These are phyloP conservation scores for human DNA, from an alignment of 2,113 vertebrate genomes.

Conservation along the genomic window GRCh38 chrX:27003001-27003500, in stretches of 20 bases:
- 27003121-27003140: neutral
- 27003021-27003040: neutral
- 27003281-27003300: neutral
- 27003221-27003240: neutral
- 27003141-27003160: neutral
- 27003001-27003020: neutral
- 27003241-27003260: neutral
- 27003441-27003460: neutral
- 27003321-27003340: neutral
- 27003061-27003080: neutral
- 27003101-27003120: neutral
- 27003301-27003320: neutral
- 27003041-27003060: neutral
- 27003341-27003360: neutral
- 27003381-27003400: too few relatives aligned
- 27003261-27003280: neutral
- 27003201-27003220: neutral
- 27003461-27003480: too few relatives aligned
- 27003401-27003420: too few relatives aligned
- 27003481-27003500: too few relatives aligned
- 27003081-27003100: neutral
- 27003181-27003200: neutral
- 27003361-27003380: neutral
- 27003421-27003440: neutral
- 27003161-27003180: neutral